Evolutionary conservation across 2,797 vertebrate genomes (phyloP), one percentile per base, ranked within the genome.

Genomic region (Emys orbicularis): DNA sequence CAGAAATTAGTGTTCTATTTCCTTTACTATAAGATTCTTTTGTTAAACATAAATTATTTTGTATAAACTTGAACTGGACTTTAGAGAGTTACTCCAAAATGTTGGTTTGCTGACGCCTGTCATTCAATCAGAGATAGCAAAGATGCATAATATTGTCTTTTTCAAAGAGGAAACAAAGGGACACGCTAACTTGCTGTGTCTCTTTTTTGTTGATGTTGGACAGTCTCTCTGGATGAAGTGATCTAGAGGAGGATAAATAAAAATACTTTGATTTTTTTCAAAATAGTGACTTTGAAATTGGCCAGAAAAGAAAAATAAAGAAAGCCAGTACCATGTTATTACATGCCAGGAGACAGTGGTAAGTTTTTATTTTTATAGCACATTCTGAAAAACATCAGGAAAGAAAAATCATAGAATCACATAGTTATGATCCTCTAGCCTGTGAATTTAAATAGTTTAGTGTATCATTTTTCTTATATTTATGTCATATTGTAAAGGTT

Each of bases 281-380:
- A 96, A 97, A 97, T 91, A 97, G 94, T 89, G 95, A 95, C 93
- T 96, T 97, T 96, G 94, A 96, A 65, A 86, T 95, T 95, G 95
- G 92, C 95, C 19, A 1, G 95, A 96, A 95, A 96, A 97, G 93
- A 94, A 97, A 96, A 97, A 96, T 95, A 97, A 97, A 97, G 97
- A 0, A 92, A 96, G 92, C 89, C 96, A 96, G 96, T 93, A 93
- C 96, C 96, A 91, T 93, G 90, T 83, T 94, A 96, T 94, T 92
- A 89, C 95, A 96, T 93, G 96, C 96, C 96, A 97, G 95, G 96
- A 97, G 96, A 97, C 94, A 97, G 97, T 95, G 97, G 96, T 98
- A 88, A 97, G 88, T 47, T 97, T 95, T 95, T 97, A 91, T 96
- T 97, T 97, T 97, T 95, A 96, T 88, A 97, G 96, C 89, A 94